phyloP scores from a whole-genome alignment of 2,113 vertebrate genomes.

The Eclectus roratus region DNA sequence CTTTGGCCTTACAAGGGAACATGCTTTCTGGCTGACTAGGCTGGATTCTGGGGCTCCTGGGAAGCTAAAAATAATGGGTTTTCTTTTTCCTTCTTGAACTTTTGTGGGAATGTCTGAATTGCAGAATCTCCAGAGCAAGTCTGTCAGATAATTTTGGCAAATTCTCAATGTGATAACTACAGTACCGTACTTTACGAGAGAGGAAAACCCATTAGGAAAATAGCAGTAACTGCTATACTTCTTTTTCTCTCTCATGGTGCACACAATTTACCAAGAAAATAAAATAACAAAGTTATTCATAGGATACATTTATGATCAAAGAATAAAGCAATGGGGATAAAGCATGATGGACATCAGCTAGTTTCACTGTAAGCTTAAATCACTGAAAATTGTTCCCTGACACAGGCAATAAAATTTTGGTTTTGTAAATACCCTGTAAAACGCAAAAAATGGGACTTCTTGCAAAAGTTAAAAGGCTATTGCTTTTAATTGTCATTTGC shows the following conservation, averaged over 20 bases:
- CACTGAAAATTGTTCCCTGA: neutral
- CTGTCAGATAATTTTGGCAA: constrained; percentile 1
- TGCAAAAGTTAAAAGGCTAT: neutral
- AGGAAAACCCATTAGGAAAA: neutral
- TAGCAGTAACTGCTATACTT: neutral
- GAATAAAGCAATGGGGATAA: neutral
- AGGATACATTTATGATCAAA: neutral
- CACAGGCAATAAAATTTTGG: neutral
- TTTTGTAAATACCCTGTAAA: neutral
- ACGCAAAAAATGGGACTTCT: neutral
- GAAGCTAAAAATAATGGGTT: neutral
- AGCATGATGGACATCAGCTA: neutral
- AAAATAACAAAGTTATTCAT: neutral
- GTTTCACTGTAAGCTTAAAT: constrained; percentile 7
- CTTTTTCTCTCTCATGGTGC: neutral
- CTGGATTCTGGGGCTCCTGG: neutral
- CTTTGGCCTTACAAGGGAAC: neutral
- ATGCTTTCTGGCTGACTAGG: neutral
- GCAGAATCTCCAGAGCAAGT: neutral
- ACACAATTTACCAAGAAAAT: neutral
- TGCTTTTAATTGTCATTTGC: neutral
- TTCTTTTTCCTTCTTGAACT: neutral
- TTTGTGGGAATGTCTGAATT: neutral
- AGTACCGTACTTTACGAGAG: neutral
- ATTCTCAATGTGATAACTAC: neutral